Evolutionary conservation across 2,113 vertebrate species (phyloP), one percentile per base, ranked within the genome.

Genomic region (Eretmochelys imbricata): DNA sequence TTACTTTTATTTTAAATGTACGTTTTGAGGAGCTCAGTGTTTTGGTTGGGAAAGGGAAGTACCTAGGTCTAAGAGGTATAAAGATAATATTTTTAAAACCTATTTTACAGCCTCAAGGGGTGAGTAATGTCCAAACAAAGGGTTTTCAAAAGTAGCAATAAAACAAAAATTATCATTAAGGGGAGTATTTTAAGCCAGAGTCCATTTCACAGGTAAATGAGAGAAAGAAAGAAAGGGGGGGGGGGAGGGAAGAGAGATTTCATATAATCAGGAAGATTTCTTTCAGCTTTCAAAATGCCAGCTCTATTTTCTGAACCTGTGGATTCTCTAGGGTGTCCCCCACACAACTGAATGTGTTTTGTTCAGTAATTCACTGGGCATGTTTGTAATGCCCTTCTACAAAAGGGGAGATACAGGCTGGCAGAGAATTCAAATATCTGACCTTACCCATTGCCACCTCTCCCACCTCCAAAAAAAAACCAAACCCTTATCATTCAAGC

Each of bases 221-320:
- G 48, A 86, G 25, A 93, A 59, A 87, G 25, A 80, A 59, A 87
- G 22, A 80, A 83, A 78, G 13, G 12, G 1, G 0, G 51, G 27
- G 54, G 9, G 93, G 22, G 25, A 8, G 6, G 24, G 87, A 87
- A 51, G 0, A 94, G 72, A 90, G 83, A 62, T 24, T 86, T 46
- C 0, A 1, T 25, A 84, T 81, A 94, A 95, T 65, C 48, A 89
- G 25, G 89, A 94, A 81, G 9, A 57, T 82, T 95, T 93, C 93
- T 91, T 50, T 89, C 49, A 87, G 90, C 31, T 20, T 93, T 96
- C 92, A 89, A 92, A 96, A 95, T 65, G 80, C 42, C 85, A 89
- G 10, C 10, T 75, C 72, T 24, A 20, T 75, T 75, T 75, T 24
- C n/a, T 76, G 10, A 76, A 76, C 8, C 62, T n/a, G 72, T 85